Evolutionary conservation across 2,113 vertebrate genomes (phyloP), one percentile per base, ranked within the genome.

Genomic region (Podiceps cristatus): DNA sequence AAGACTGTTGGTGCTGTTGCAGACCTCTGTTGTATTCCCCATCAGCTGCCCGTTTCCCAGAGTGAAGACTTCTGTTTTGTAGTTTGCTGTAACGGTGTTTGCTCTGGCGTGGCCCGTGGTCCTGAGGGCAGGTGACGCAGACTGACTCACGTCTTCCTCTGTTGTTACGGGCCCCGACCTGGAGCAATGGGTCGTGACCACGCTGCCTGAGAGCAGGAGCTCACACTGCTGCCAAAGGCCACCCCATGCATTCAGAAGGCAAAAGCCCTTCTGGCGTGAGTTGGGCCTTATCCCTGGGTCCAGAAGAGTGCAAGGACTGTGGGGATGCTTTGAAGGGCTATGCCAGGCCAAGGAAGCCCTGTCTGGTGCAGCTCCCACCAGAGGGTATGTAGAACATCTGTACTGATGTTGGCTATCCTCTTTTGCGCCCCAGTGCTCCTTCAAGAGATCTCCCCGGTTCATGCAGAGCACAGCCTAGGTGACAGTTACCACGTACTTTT

Each of bases 21-120:
- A 53, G 37, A 29, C 37, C 18, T 84, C 58, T 59, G 13, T 7
- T 44, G 18, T 16, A 25, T 44, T 78, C 25, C 35, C 45, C 2
- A 0, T 18, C 17, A 11, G 33, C 35, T 82, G 63, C 44, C 35
- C 2, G 2, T 75, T 75, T 63, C 62, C 31, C 55, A n/a, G 25
- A 13, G 2, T 52, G 19, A 47, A 27, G 40, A 12, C 37, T 35
- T 56, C 49, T 60, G n/a, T 37, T 76, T 23, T 56, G 37, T n/a
- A 23, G 33, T 47, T 62, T n/a, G 35, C 47, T 53, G 13, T 31
- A 13, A 42, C 0, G 1, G 28, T 50, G 42, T 49, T 67, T 74
- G 44, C 55, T 63, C 31, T 25, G 29, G 42, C 1, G 0, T 42
- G 35, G 45, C 35, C 35, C 1, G 0, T n/a, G 50, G 33, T 56